Evolutionary conservation across 2,797 vertebrate species (phyloP).

Genomic region (Epinephelus coioides): DNA sequence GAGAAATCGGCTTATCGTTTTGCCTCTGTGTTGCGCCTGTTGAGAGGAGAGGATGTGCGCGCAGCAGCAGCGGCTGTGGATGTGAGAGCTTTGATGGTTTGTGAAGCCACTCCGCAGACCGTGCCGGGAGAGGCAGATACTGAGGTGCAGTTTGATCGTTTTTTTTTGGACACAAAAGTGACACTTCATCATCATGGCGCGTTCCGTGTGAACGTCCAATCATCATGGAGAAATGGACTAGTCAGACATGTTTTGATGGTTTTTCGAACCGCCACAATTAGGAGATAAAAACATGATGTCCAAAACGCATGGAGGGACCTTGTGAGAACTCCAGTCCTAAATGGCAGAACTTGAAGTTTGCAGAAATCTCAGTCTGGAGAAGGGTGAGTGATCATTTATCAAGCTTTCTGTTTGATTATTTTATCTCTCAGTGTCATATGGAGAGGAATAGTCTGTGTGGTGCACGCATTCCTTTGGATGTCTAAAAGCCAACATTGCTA

Average conservation of each 20-base stretch:
- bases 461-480: constrained; percentile 39
- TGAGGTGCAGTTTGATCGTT: constrained; percentile 21
- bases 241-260: constrained; percentile 31
- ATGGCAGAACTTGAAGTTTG: constrained; percentile 99
- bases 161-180: constrained; percentile 35
- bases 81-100: constrained; percentile 43
- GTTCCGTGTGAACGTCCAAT: constrained; percentile 21
- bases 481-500: neutral
- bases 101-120: constrained; percentile 50
- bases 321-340: constrained; percentile 74
- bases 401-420: constrained; percentile 11
- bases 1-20: constrained; percentile 65
- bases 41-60: constrained; percentile 61
- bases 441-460: constrained; percentile 8
- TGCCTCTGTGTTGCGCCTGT: constrained; percentile 45
- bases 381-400: constrained; percentile 88
- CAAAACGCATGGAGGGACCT: constrained; percentile 73
- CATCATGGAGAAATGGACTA: constrained; percentile 44
- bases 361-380: constrained; percentile 95
- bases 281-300: constrained; percentile 55
- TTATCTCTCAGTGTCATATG: constrained; percentile 6
- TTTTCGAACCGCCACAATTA: constrained; percentile 37
- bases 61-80: constrained; percentile 52
- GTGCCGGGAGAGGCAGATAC: constrained; percentile 24
- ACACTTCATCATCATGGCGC: constrained; percentile 39